Evolutionary conservation across 2,797 vertebrate species (phyloP).

Genomic region (Galagoides demidoff): DNA sequence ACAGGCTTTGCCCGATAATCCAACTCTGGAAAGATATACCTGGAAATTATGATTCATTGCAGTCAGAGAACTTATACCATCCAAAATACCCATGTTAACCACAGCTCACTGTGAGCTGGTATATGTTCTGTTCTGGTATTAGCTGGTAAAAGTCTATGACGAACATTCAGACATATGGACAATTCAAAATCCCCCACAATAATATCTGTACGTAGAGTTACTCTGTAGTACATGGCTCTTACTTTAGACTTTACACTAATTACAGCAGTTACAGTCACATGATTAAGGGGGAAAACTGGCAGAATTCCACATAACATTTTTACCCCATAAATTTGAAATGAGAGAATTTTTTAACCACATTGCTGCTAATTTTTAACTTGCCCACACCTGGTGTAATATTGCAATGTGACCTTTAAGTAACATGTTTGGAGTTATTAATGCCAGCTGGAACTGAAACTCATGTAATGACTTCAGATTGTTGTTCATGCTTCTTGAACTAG

Average conservation of each 20-base stretch:
- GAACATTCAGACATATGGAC: not conserved
- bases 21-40: not conserved
- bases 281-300: not conserved
- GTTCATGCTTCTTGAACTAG: conserved; percentile 47
- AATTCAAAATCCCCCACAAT: not conserved
- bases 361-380: conserved; percentile 65
- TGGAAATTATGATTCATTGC: not conserved
- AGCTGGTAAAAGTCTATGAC: not conserved
- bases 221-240: not conserved
- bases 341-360: conserved; percentile 58
- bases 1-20: not conserved
- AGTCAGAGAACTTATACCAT: not conserved
- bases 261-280: conserved; percentile 8
- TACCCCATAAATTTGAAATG: conserved; percentile 67
- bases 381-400: conserved; percentile 55
- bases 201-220: not conserved
- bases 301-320: conserved; percentile 52
- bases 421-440: conserved; percentile 42
- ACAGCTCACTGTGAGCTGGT: not conserved
- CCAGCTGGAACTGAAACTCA: conserved; percentile 16
- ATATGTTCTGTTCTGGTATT: not conserved
- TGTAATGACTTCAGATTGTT: conserved; percentile 45
- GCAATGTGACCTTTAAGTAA: conserved; percentile 33
- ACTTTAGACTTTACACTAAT: conserved; percentile 43
- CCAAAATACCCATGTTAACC: not conserved